Percentiles rank a stretch among this genome's conserved stretches.
Evolutionary conservation across 1,140 invertebrate genomes (phyloP).

Genomic region (Rhagoletis pomonella): DNA sequence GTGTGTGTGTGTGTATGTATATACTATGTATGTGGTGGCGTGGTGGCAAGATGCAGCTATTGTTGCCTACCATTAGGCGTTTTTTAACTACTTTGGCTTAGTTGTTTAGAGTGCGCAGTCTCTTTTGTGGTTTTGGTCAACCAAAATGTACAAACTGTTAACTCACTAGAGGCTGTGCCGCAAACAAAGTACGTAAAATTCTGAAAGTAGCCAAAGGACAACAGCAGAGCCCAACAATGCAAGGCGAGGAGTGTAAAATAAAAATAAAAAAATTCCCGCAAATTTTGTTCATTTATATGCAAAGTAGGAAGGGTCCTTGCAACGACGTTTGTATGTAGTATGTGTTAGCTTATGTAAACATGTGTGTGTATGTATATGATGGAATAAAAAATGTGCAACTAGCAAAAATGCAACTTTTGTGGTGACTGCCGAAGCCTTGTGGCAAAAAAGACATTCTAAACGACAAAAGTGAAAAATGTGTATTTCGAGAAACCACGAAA

Average conservation of each 20-base stretch:
- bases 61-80: conserved; percentile 16
- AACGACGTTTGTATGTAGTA: neutral
- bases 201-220: conserved; percentile 21
- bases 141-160: conserved; percentile 42
- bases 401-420: conserved; percentile 26
- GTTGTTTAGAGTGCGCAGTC: conserved; percentile 33
- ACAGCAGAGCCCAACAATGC: conserved; percentile 7
- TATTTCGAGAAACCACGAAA: neutral
- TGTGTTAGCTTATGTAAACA: too few species aligned
- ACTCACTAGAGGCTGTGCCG: conserved; percentile 12
- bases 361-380: neutral
- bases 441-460: neutral
- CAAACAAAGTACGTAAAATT: conserved; percentile 49
- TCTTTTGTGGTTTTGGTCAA: conserved; percentile 51
- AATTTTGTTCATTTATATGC: conserved; percentile 41
- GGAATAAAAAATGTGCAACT: neutral
- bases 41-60: neutral
- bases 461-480: conserved; percentile 10
- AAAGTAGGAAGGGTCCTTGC: neutral
- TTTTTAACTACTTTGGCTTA: conserved; percentile 48
- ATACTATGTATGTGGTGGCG: neutral
- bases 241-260: neutral
- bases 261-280: neutral
- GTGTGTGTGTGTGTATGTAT: neutral
- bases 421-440: neutral